Percentiles rank a stretch among this genome's conserved stretches.
These are phyloP conservation scores for Daboia siamensis DNA, from an alignment of 2,113 vertebrate genomes.

Conservation along the genomic window DNA sequence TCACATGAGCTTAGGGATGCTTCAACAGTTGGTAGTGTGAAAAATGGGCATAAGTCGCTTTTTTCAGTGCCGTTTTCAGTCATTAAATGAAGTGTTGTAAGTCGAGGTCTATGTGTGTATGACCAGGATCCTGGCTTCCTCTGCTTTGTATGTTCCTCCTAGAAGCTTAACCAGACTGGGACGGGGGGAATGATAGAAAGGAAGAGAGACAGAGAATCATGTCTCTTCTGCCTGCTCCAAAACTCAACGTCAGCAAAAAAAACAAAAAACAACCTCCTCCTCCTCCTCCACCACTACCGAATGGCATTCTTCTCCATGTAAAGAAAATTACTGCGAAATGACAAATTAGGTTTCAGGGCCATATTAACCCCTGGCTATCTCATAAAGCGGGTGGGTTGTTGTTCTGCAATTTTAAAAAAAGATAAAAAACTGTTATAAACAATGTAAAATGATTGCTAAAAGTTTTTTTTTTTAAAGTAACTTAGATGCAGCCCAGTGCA, in stretches of 20 bases:
- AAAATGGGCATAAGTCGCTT: too few relatives aligned
- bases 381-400: not conserved
- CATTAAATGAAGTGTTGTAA: not conserved
- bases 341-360: not conserved
- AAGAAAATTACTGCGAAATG: not conserved
- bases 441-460: not conserved
- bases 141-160: not conserved
- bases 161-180: not conserved
- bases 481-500: not conserved
- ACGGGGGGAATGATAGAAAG: not conserved
- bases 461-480: not conserved
- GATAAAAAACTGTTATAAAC: not conserved
- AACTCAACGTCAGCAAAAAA: not conserved
- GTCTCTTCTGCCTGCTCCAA: not conserved
- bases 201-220: not conserved
- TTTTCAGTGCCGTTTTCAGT: too few relatives aligned
- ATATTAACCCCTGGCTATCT: not conserved
- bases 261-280: too few relatives aligned
- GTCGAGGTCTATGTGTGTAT: too few relatives aligned
- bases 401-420: not conserved
- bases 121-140: not conserved
- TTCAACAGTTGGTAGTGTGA: too few relatives aligned
- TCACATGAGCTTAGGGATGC: too few relatives aligned
- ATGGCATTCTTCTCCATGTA: not conserved
- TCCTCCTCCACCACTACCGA: not conserved